Percentiles rank a stretch among this genome's conserved stretches.
Evolutionary conservation across 1,140 invertebrate species (phyloP).

Genomic region (Trichonephila clavata): DNA sequence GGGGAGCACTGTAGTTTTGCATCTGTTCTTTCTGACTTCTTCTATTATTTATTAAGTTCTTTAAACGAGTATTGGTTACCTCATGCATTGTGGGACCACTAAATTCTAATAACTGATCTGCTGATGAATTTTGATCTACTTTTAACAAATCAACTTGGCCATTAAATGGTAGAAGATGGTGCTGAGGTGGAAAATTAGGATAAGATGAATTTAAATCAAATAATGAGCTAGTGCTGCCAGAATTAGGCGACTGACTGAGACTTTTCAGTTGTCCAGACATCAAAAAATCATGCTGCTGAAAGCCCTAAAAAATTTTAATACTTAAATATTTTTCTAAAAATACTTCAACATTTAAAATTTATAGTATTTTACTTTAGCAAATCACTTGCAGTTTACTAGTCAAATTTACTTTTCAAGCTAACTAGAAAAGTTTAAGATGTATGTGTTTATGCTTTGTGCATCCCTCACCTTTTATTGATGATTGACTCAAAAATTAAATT

Average conservation of each 20-base stretch:
- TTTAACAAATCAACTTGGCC: slow-evolving; percentile 66
- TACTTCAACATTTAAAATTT: no score
- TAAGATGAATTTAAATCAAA: slow-evolving; percentile 65
- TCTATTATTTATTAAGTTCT: slow-evolving; percentile 78
- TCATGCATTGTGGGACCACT: slow-evolving; percentile 77
- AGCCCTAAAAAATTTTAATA: slow-evolving; percentile 25
- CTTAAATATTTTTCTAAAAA: no score
- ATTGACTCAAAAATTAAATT: no score
- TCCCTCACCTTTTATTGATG: no score
- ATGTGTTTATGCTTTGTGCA: no score
- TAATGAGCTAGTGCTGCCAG: slow-evolving; percentile 34
- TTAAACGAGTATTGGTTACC: slow-evolving; percentile 78
- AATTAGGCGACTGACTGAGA: slow-evolving; percentile 33
- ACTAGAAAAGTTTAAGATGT: no score
- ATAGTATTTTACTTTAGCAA: no score
- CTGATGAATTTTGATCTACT: slow-evolving; percentile 23
- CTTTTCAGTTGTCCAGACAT: slow-evolving; percentile 58
- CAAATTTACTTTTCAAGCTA: no score
- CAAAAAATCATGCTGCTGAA: slow-evolving; percentile 61
- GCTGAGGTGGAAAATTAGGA: slow-evolving; percentile 61
- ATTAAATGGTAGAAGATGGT: slow-evolving; percentile 69
- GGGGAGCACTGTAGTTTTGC: slow-evolving; percentile 57
- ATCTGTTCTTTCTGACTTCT: slow-evolving; percentile 78
- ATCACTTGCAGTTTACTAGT: no score
- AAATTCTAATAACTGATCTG: slow-evolving; percentile 61